These are phyloP conservation scores for Esperia sulphurella DNA, from an alignment of 2,888 invertebrate species.

Conservation along the genomic window DNA sequence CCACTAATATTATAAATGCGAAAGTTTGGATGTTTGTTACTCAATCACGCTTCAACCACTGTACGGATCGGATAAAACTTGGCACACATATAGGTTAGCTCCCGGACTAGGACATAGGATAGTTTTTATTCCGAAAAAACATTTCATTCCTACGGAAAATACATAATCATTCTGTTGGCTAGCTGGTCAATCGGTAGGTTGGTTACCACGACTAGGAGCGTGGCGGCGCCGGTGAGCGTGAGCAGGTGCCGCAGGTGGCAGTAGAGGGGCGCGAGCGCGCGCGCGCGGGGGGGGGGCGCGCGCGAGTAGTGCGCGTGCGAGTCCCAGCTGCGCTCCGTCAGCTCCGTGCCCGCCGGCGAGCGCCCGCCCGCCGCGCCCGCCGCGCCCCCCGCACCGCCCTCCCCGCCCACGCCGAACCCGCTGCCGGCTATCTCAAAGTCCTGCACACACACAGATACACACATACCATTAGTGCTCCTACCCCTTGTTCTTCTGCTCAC, in stretches of 20 bases:
- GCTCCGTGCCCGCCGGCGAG: conserved; percentile 68
- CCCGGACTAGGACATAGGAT: no score
- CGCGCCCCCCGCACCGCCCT: conserved; percentile 34
- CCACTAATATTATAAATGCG: no score
- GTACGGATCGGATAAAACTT: no score
- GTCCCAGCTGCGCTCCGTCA: conserved; percentile 74
- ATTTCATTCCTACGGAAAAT: no score
- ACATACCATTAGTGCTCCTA: background rate
- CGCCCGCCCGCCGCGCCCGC: conserved; percentile 43
- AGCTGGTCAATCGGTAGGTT: no score
- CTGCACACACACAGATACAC: conserved; percentile 22
- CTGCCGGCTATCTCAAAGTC: conserved; percentile 79
- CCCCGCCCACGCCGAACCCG: conserved; percentile 55
- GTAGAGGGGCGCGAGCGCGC: conserved; percentile 66
- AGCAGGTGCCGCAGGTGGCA: conserved; percentile 47
- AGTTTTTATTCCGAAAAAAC: no score
- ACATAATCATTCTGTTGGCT: no score
- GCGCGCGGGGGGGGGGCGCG: conserved; percentile 57
- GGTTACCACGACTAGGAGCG: conserved; percentile 28
- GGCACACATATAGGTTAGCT: no score
- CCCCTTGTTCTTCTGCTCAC: no score
- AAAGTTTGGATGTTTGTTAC: no score
- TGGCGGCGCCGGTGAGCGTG: conserved; percentile 30
- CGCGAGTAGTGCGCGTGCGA: conserved; percentile 73
- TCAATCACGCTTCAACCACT: no score